A percentile compares a stretch with the other conserved stretches of the same genome.
These are phyloP conservation scores for Panonychus citri DNA, from an alignment of 1,140 invertebrate species.

Conservation along the genomic window DNA sequence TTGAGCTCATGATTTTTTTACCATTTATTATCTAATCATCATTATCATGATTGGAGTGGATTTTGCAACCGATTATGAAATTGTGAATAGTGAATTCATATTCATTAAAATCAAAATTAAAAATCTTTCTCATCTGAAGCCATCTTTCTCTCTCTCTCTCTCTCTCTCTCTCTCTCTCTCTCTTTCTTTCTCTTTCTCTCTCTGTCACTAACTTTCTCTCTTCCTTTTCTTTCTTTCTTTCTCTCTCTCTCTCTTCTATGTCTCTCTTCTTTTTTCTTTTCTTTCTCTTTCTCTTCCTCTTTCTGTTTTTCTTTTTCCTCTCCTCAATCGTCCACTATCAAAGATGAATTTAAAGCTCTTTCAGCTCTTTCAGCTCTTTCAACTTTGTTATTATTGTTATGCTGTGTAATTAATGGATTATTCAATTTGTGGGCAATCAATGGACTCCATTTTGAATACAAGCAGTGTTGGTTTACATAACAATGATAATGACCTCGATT, in stretches of 20 bases:
- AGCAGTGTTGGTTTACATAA: constrained; percentile 47
- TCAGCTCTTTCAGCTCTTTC: no score
- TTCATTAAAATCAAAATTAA: no score
- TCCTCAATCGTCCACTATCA: background rate
- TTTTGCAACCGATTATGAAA: no score
- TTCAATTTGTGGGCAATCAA: constrained; percentile 25
- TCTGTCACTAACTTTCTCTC: background rate
- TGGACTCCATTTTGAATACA: constrained; percentile 81
- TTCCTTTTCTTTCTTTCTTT: background rate
- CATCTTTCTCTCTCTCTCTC: no score
- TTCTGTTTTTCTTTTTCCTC: background rate
- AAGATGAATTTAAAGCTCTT: background rate
- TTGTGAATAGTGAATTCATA: no score
- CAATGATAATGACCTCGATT: constrained; percentile 55
- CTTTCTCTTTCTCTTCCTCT: no score
- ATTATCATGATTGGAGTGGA: no score
- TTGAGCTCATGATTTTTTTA: no score
- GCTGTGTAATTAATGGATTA: background rate
- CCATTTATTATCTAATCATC: no score
- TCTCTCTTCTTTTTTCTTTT: no score
- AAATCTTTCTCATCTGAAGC: no score
- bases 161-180: background rate
- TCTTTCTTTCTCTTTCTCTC: background rate
- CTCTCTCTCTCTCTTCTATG: background rate
- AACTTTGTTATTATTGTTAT: background rate